Evolutionary conservation across 2,113 vertebrate genomes (phyloP), one percentile per base, ranked within the genome.

Genomic region (Perca flavescens): DNA sequence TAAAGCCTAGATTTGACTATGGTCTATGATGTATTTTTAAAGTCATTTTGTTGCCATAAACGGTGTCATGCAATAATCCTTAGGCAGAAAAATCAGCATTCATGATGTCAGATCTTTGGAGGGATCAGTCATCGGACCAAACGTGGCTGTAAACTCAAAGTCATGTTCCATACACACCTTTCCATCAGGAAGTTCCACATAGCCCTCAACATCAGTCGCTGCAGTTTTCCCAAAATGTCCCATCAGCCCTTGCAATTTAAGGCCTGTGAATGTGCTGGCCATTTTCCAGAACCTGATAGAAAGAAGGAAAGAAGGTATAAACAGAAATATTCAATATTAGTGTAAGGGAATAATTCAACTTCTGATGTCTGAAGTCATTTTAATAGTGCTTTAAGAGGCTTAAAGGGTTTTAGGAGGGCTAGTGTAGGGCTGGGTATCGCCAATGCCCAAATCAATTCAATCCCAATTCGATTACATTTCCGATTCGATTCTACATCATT

Each of bases 251-350:
- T 98, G 96, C 80, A 99, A 86, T 91, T 99, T 99, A 49, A 97
- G 96, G 21, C 97, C 96, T 11, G 97, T 99, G 82, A 98, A 97
- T 0, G 97, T 97, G 46, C 87, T 87, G 25, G 94, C 95, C 95
- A 98, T 97, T 93, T 96, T 97, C 98, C 98, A 99, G 92, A 99
- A 99, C 86, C 98, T 99, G 75, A 31, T 3, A 80, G 0, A 87
- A 21, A 74, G 14, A 87, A 28, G 49, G 17, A 65, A 1, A 73
- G 4, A 81, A 6, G 12, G 16, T 31, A n/a, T 43, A 34, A 34
- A 34, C 1, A n/a, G 31, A 19, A 56, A 62, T 3, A 40, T 69
- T 25, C 2, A 58, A 5, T 2, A 64, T 40, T 2, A 47, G 3
- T 49, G 8, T 64, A 6, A 31, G 14, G 6, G 15, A 22, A 28